A percentile compares a stretch with the other conserved stretches of the same genome.
Evolutionary conservation across 2,888 invertebrate genomes (phyloP).

Genomic region (Coelopa pilipes): DNA sequence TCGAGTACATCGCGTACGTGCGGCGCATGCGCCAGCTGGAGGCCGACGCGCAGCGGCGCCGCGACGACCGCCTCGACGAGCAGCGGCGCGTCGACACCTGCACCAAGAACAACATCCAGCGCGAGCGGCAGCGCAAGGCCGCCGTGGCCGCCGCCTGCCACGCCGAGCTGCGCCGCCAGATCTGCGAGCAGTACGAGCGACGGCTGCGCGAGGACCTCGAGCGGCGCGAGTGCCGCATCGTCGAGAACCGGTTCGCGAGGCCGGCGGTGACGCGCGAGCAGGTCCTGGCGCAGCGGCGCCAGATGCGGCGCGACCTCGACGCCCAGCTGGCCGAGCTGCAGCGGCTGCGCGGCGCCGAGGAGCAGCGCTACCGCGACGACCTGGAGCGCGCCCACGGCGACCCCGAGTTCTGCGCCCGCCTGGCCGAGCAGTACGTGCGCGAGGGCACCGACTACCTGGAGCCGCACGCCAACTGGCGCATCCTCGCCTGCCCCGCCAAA

Average conservation of each 20-base stretch:
- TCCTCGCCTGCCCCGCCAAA: slow-evolving; percentile 50
- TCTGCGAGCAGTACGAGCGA: slow-evolving; percentile 56
- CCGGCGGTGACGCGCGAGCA: slow-evolving; percentile 47
- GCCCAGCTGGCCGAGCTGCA: slow-evolving; percentile 54
- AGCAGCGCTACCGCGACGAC: slow-evolving; percentile 49
- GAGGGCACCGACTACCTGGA: slow-evolving; percentile 55
- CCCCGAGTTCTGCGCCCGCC: slow-evolving; percentile 50
- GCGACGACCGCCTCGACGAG: slow-evolving; percentile 53
- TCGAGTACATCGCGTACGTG: slow-evolving; percentile 57
- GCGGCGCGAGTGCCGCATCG: slow-evolving; percentile 54
- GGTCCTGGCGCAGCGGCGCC: slow-evolving; percentile 45
- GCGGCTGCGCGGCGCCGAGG: slow-evolving; percentile 52
- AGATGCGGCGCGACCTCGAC: slow-evolving; percentile 50
- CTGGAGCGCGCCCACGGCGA: slow-evolving; percentile 54
- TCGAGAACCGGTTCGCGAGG: slow-evolving; percentile 57
- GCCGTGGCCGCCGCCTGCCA: slow-evolving; percentile 52
- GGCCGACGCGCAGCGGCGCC: slow-evolving; percentile 51
- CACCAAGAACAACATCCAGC: slow-evolving; percentile 52
- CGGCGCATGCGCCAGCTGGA: slow-evolving; percentile 54
- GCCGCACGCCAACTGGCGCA: slow-evolving; percentile 61
- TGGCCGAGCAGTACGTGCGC: slow-evolving; percentile 52
- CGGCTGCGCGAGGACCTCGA: slow-evolving; percentile 52
- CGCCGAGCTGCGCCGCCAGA: slow-evolving; percentile 53
- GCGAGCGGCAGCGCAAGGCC: slow-evolving; percentile 48
- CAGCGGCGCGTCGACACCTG: slow-evolving; percentile 53